phyloP scores from a whole-genome alignment of 2,888 invertebrate species.

The Caenorhabditis sulstoni region DNA sequence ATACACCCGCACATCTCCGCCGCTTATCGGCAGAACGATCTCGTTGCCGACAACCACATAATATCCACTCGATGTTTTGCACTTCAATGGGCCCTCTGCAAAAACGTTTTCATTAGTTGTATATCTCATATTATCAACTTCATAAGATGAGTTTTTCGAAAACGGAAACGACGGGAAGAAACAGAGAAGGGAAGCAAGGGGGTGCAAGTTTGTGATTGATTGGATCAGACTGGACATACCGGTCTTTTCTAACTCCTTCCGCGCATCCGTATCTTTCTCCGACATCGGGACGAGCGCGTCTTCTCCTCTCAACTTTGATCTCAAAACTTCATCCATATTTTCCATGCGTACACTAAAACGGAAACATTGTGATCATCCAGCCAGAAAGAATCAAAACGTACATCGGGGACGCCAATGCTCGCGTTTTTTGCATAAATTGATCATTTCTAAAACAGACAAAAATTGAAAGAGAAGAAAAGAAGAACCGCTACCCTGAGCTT shows the following conservation, averaged over 20 bases:
- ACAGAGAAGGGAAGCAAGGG: not conserved
- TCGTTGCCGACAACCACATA: conserved; percentile 78
- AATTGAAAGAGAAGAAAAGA: not conserved
- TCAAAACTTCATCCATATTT: conserved; percentile 52
- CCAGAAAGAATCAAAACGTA: conserved; percentile 17
- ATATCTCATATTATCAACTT: too few relatives aligned
- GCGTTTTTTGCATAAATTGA: conserved; percentile 53
- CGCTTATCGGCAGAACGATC: conserved; percentile 68
- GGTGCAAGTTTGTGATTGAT: too few relatives aligned
- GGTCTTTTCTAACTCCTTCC: conserved; percentile 39
- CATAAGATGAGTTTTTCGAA: not conserved
- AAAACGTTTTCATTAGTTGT: conserved; percentile 18
- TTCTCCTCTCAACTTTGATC: conserved; percentile 60
- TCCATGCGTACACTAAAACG: conserved; percentile 52
- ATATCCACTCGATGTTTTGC: conserved; percentile 73
- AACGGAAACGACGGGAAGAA: conserved; percentile 2
- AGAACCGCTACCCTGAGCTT: conserved; percentile 14
- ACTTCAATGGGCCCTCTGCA: conserved; percentile 57
- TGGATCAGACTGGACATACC: conserved; percentile 28
- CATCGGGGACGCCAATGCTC: conserved; percentile 50
- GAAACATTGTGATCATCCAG: not conserved
- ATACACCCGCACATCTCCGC: conserved; percentile 65
- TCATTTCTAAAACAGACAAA: conserved; percentile 32
- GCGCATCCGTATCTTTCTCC: conserved; percentile 42
- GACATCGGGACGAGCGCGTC: conserved; percentile 56